Conservation (phyloP, 92 coral and sea anemone species). For the Palythoa grandis region DNA sequence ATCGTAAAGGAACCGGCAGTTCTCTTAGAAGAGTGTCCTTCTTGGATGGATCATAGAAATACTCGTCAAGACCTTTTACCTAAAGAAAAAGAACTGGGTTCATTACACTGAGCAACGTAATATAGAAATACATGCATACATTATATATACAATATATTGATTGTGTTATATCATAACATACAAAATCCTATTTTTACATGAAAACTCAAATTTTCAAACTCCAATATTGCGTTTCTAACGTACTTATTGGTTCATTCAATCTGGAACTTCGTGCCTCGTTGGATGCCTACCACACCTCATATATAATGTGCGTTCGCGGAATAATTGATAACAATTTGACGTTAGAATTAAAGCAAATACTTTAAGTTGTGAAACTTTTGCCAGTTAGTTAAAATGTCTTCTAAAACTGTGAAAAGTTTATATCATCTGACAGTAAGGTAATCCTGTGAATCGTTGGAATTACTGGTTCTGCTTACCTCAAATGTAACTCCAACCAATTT, state of each 20-base stretch:
- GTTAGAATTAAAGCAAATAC: too few species aligned
- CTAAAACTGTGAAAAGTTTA: too few species aligned
- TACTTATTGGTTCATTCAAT: too few species aligned
- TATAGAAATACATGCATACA: background rate
- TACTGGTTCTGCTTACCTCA: constrained; percentile 51
- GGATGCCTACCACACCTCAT: too few species aligned
- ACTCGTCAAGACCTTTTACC: constrained; percentile 75
- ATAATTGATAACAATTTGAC: too few species aligned
- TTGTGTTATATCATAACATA: background rate
- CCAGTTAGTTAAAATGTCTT: background rate
- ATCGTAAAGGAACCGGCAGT: constrained; percentile 61
- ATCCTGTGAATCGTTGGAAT: background rate
- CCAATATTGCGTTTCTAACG: too few species aligned
- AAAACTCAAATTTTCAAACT: too few species aligned
- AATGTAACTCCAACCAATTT: constrained; percentile 57
- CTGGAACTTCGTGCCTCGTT: too few species aligned
- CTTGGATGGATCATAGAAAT: constrained; percentile 64
- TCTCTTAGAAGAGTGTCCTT: constrained; percentile 69
- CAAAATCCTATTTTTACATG: too few species aligned
- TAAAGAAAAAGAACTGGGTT: constrained; percentile 25
- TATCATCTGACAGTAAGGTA: too few species aligned
- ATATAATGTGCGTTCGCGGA: too few species aligned
- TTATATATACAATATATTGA: background rate
- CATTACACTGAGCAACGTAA: background rate
- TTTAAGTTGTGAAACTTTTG: too few species aligned